Evolutionary conservation across 1,140 invertebrate species (phyloP), one percentile per base, ranked within the genome.

Genomic region (Polyergus mexicanus): DNA sequence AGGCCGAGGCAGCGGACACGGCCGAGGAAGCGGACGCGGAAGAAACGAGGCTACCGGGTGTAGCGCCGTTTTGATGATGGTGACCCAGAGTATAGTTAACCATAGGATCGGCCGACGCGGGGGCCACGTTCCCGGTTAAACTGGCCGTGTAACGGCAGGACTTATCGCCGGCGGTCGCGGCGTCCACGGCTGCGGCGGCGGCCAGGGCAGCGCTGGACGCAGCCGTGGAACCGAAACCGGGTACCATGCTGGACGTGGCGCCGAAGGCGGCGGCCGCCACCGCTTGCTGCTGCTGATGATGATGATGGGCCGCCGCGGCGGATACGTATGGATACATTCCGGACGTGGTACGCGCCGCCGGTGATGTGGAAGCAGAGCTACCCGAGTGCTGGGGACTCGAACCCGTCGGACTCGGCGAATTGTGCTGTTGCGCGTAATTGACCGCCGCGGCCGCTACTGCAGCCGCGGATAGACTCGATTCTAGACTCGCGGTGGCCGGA

Each of bases 11-110:
- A 32, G 97, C 97, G 41, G 96, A 96, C 0, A 95, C 96, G 32
- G 96, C 95, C 47, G 95, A 96, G 41, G 94, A 94, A 41, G 96
- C 95, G 7, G 95, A 95, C 19, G 94, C 94, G 72, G 96, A 94
- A 35, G 96, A 95, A 0, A 96, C 95, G 63, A 97, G 95, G 65
- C 96, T 96, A 22, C 94, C 94, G 28, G 94, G 93, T 25, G 95
- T 93, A 22, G 96, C 96, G 11, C 97, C 97, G 89, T 97, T 97
- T 88, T 98, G 97, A 94, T 97, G 96, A 91, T 97, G 97, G 93
- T 97, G 97, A 4, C 97, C 96, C 84, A 97, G 94, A 2, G 96
- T 96, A 91, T 98, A 98, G 95, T 98, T 98, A 93, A 97, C 97
- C 97, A 98, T 97, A 28, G 97, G 97, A 90, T 97, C 97, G 47